These are phyloP conservation scores for Pectinophora gossypiella DNA, from an alignment of 1,140 invertebrate genomes.

Conservation along the genomic window DNA sequence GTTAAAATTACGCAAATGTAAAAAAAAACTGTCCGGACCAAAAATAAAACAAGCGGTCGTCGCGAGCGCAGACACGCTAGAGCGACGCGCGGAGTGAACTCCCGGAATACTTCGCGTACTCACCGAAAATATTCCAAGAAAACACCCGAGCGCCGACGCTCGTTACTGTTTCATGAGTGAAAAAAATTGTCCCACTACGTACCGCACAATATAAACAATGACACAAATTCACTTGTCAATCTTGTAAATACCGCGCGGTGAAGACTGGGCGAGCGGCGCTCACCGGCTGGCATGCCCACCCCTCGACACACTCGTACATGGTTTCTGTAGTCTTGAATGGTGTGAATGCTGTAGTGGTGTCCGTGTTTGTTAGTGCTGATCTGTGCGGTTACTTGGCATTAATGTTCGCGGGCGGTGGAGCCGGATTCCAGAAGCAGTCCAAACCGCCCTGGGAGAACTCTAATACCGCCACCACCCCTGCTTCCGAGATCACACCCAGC, in stretches of 20 bases:
- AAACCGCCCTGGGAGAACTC: slow-evolving; percentile 62
- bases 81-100: slow-evolving; percentile 25
- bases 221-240: background rate
- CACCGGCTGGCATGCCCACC: too few species aligned
- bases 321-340: background rate
- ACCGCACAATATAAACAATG: slow-evolving; percentile 15
- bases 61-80: slow-evolving; percentile 35
- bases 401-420: slow-evolving; percentile 62
- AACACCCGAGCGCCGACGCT: slow-evolving; percentile 23
- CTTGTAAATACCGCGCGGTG: background rate
- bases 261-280: background rate
- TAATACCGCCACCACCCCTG: slow-evolving; percentile 24
- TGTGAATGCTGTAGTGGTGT: slow-evolving; percentile 18
- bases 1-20: slow-evolving; percentile 57
- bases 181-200: slow-evolving; percentile 25
- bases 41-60: slow-evolving; percentile 61
- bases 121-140: slow-evolving; percentile 46
- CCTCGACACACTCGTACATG: too few species aligned
- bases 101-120: slow-evolving; percentile 47
- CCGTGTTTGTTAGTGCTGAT: slow-evolving; percentile 13
- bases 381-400: slow-evolving; percentile 9
- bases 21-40: slow-evolving; percentile 43
- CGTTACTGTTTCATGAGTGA: slow-evolving; percentile 18
- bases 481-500: slow-evolving; percentile 35
- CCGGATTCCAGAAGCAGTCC: slow-evolving; percentile 61